Evolutionary conservation across 2,797 vertebrate species (phyloP), one percentile per base, ranked within the genome.

Genomic region (Falco rusticolus): DNA sequence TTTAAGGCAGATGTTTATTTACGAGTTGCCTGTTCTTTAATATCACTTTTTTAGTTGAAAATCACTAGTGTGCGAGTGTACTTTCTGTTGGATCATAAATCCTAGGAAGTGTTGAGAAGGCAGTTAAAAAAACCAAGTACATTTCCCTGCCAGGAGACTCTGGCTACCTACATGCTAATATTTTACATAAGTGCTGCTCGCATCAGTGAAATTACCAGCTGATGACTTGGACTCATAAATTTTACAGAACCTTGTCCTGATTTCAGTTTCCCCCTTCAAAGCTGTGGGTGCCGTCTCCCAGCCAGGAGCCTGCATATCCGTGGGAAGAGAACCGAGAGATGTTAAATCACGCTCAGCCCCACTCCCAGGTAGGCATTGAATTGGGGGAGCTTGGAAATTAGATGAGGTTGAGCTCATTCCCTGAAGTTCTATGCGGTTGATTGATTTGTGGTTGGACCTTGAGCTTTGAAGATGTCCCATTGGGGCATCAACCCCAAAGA

Each of bases 351-450:
- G 16, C 13, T 69, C 28, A 34, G 18, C 68, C 53, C 69, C 17
- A 0, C n/a, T 59, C 24, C 43, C 16, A 3, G 9, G 21, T 7
- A 31, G 64, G 9, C 3, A 1, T 1, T 0, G 14, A 54, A 29
- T 8, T 31, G 9, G 56, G 29, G 68, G 19, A 37, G 13, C 37
- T 1, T 53, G 41, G 63, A 39, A 51, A 84, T 45, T 17, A 41
- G 53, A 2, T 22, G 41, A 71, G 28, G 7, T 43, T n/a, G 61
- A 65, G 22, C 20, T 25, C 7, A 2, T 74, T 70, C 34, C 20
- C 9, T 60, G 8, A 45, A 34, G 9, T 33, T 80, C 61, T n/a
- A 60, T 0, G 3, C 13, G 5, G 71, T 37, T 57, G 2, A 13
- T 77, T 90, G 5, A 16, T n/a, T 25, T 63, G 24, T 31, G 19